Evolutionary conservation across 2,113 vertebrate genomes (phyloP), one percentile per base, ranked within the genome.

Genomic region (Phylloscopus trochiloides): DNA sequence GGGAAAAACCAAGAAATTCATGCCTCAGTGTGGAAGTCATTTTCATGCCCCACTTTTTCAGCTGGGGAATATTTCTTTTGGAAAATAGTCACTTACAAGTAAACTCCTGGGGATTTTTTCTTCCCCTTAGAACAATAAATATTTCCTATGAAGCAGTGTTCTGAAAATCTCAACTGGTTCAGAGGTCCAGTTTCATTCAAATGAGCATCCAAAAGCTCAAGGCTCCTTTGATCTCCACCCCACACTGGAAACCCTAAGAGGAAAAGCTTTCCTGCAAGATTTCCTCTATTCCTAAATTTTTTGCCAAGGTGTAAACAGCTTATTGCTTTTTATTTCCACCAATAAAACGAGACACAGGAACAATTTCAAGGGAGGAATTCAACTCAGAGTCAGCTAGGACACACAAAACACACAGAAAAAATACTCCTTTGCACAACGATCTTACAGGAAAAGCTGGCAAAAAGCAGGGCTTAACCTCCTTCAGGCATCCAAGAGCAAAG

Each of bases 211-310:
- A 75, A 75, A 59, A 89, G 80, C 71, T 91, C 83, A 62, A 75
- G 70, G 42, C 26, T 83, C 47, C 70, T 94, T 88, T 96, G 91
- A 95, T 95, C 70, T 85, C 32, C 66, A 58, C 63, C 66, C 45
- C 66, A 94, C 70, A 10, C 77, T 76, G 47, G 50, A 94, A 94
- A 79, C 58, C 74, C 62, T 26, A 38, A 3, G 36, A 91, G 77
- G 57, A 79, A 92, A 82, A 89, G 12, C 32, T 26, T 51, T 76
- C 70, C 47, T 84, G 47, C 14, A 91, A 59, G 51, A 89, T 65
- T 85, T 81, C 61, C 40, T 92, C 55, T 51, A 74, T 12, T 67
- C 55, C 79, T 77, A 50, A 20, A 3, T 25, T 84, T 91, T 76
- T 76, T 52, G 77, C 66, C 77, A 86, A 51, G 38, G 66, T 85